Base-by-base conservation (phyloP, 1,140 invertebrate genomes). In the Drosophila navojoa region DNA sequence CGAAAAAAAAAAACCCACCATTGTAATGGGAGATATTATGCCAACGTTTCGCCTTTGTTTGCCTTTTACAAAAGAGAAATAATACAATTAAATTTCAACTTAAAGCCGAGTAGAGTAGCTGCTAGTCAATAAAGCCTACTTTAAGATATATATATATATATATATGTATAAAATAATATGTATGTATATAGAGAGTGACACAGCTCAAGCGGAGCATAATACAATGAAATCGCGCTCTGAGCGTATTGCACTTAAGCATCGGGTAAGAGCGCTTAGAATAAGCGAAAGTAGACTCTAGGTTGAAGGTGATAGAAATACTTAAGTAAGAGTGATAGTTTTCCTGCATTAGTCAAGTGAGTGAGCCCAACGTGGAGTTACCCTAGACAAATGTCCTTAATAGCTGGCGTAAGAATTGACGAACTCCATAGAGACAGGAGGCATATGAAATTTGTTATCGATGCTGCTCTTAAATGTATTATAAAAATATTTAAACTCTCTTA, bases 21-120 rank as follows among this genome's bases (percentile, higher is more conserved):
- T 54, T 49, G 40, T 75, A 35, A 79, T 75, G 55, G 55, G 61
- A 61, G 44, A 53, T 60, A 13, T 16, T 45, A 40, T 16, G 9
- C 42, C n/a, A 16, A 9, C 42, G 16, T 9, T 45, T 45, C n/a
- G 42, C 42, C 6, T 45, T 16, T 45, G 42, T 45, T 45, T 38
- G 35, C 35, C 35, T 11, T 35, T 22, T 35, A 3, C 35, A 38
- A 11, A 11, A 38, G 42, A 16, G n/a, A 45, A 45, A 45, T 45
- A 45, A 6, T 7, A 45, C 5, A 45, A 45, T 45, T 45, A 27
- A 29, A 22, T 13, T 45, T 7, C 15, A 45, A 45, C n/a, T 45
- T 45, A 45, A 45, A 45, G 42, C 5, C 13, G 27, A 3, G 27
- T 3, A 19, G 22, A 13, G 42, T 44, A 27, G 47, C 3, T 22